These are phyloP conservation scores for Meiosimyza platycephala DNA, from an alignment of 2,888 invertebrate species.

Conservation along the genomic window DNA sequence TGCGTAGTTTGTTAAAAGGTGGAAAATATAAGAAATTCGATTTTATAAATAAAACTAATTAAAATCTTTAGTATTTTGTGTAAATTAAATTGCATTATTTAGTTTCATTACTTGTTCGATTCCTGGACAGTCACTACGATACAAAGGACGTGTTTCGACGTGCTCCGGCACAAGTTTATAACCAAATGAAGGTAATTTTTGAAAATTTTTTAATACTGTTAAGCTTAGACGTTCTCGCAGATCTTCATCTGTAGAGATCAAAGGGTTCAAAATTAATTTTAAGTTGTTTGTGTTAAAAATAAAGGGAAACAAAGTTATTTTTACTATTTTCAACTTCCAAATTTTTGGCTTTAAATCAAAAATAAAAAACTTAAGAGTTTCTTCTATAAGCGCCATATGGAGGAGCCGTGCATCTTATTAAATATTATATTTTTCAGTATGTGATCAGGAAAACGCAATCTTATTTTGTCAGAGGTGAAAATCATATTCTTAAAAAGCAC, in stretches of 20 bases:
- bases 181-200: constrained; percentile 82
- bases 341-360: too few species aligned
- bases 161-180: constrained; percentile 88
- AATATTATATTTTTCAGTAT: too few species aligned
- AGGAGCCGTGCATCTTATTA: too few species aligned
- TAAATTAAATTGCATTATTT: constrained; percentile 1
- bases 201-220: constrained; percentile 78
- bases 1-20: background rate
- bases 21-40: background rate
- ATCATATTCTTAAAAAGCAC: too few species aligned
- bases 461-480: too few species aligned
- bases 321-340: too few species aligned
- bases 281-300: too few species aligned
- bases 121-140: constrained; percentile 78
- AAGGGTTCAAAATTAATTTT: background rate
- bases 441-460: too few species aligned
- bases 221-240: constrained; percentile 81
- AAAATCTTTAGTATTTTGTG: background rate
- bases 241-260: constrained; percentile 67
- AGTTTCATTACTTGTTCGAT: constrained; percentile 73
- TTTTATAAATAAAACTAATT: constrained; percentile 20
- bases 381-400: too few species aligned
- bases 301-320: too few species aligned
- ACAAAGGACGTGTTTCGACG: constrained; percentile 87
- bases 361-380: too few species aligned